Evolutionary conservation across 2,797 vertebrate species (phyloP).

Genomic region (Sphenopsis melanotis): DNA sequence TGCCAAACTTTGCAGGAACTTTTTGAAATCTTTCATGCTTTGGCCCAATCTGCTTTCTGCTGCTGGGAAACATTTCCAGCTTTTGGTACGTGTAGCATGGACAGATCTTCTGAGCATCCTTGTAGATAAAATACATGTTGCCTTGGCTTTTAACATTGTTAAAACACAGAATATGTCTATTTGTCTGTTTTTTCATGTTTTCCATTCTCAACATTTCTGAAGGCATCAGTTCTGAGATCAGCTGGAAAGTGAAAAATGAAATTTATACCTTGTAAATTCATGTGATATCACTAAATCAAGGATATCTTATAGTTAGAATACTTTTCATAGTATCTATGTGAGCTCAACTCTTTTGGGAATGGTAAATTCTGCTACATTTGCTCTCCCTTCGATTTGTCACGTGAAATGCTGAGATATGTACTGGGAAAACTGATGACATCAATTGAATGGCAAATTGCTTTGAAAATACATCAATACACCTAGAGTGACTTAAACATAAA

Average conservation of each 20-base stretch:
- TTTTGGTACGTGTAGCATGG: background rate
- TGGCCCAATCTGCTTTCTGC: background rate
- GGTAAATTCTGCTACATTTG: background rate
- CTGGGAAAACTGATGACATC: background rate
- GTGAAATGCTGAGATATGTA: background rate
- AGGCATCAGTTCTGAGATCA: background rate
- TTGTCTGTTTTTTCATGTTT: background rate
- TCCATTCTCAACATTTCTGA: background rate
- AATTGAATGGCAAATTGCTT: background rate
- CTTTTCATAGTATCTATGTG: background rate
- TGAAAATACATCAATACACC: background rate
- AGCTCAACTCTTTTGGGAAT: background rate
- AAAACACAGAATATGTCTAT: background rate
- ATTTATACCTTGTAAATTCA: background rate
- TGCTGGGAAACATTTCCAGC: background rate
- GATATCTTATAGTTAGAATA: background rate
- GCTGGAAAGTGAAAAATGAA: background rate
- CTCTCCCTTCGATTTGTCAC: background rate
- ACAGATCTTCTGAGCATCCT: background rate
- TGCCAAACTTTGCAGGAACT: background rate
- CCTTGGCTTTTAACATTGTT: background rate
- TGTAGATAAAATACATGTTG: background rate
- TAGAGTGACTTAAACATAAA: background rate
- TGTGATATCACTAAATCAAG: background rate
- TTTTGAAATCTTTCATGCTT: background rate